These are phyloP conservation scores for Beroe ovata DNA, from an alignment of 37 sponge, comb jelly and placozoan species.

Conservation along the genomic window DNA sequence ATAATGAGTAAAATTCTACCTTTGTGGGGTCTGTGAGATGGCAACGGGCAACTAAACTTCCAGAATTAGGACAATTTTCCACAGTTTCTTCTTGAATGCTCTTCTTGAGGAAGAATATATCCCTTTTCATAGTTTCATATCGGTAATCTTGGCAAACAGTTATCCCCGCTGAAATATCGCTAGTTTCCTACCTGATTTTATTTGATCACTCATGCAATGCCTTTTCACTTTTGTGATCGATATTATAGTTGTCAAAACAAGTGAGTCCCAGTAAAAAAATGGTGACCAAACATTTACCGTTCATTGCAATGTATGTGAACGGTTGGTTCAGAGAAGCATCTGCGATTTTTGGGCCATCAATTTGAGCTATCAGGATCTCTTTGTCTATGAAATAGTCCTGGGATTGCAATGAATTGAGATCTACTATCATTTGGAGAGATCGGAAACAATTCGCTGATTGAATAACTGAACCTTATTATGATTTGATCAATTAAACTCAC, in stretches of 20 bases:
- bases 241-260: too few species aligned
- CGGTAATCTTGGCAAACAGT: background rate
- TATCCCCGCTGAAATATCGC: background rate
- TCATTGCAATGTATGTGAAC: background rate
- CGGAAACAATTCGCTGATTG: too few species aligned
- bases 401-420: too few species aligned
- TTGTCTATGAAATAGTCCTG: background rate
- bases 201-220: too few species aligned
- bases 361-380: background rate
- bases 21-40: background rate
- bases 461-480: too few species aligned
- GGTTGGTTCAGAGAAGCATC: background rate
- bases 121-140: background rate
- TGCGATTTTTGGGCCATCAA: background rate
- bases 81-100: background rate
- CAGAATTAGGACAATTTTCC: background rate
- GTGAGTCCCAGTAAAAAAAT: too few species aligned
- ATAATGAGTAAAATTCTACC: too few species aligned
- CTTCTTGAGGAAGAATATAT: background rate
- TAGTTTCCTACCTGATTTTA: too few species aligned
- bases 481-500: too few species aligned
- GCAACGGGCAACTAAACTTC: background rate
- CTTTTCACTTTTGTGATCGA: too few species aligned
- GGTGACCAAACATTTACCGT: too few species aligned
- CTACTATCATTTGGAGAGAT: too few species aligned